Evolutionary conservation across 2,888 invertebrate species (phyloP).

Genomic region (Heliconius cydno): DNA sequence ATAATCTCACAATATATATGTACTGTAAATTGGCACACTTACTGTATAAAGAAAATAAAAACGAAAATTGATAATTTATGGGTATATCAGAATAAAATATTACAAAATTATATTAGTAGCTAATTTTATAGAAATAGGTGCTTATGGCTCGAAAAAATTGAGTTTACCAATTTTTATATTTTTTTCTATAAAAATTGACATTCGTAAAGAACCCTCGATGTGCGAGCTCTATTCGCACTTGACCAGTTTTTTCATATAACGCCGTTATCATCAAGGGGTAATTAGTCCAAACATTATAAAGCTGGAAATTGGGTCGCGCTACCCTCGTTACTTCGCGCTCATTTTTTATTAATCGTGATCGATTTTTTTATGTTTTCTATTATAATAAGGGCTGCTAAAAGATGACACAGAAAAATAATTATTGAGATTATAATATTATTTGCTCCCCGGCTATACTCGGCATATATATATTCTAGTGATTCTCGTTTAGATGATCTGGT

Average conservation of each 20-base stretch:
- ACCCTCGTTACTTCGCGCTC: background rate
- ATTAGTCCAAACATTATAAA: slow-evolving; percentile 3
- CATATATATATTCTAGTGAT: background rate
- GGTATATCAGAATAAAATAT: background rate
- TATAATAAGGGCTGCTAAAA: background rate
- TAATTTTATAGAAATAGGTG: background rate
- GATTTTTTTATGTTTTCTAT: background rate
- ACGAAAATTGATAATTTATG: too few relatives aligned
- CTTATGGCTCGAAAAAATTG: background rate
- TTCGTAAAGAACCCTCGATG: background rate
- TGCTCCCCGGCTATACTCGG: background rate
- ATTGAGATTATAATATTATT: background rate
- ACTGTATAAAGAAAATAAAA: too few relatives aligned
- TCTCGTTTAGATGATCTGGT: background rate
- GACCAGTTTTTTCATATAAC: background rate
- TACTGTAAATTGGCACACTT: too few relatives aligned
- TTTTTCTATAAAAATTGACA: background rate
- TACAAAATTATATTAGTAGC: background rate
- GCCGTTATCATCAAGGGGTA: background rate
- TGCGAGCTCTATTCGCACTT: background rate
- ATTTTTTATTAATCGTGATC: slow-evolving; percentile 4
- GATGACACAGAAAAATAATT: background rate
- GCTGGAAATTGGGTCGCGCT: slow-evolving; percentile 10
- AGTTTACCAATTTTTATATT: background rate
- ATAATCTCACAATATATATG: too few relatives aligned